Percentiles rank a stretch among this genome's conserved stretches.
phyloP scores from a whole-genome alignment of 2,797 vertebrate genomes.

The Amniataba percoides region DNA sequence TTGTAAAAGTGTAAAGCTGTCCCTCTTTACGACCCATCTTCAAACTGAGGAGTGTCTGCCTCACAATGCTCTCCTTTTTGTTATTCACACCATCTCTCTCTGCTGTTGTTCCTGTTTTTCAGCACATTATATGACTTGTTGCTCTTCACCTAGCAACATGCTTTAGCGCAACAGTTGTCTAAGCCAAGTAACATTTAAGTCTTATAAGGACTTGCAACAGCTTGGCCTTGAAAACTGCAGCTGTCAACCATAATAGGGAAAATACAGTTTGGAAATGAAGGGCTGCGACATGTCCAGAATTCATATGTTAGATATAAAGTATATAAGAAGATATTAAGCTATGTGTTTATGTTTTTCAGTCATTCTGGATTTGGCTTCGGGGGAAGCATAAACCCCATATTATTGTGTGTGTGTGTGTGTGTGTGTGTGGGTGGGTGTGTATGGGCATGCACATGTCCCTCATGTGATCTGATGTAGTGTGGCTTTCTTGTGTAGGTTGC shows the following conservation, averaged over 20 bases:
- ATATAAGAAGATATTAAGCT: background rate
- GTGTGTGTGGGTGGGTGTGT: constrained; percentile 51
- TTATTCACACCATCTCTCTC: constrained; percentile 27
- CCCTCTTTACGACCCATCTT: constrained; percentile 64
- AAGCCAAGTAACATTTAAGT: constrained; percentile 15
- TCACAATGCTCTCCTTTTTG: constrained; percentile 41
- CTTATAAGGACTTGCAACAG: constrained; percentile 13
- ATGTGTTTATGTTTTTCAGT: constrained; percentile 42
- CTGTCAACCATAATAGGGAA: background rate
- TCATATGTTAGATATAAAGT: background rate
- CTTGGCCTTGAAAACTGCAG: constrained; percentile 22
- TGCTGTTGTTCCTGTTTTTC: constrained; percentile 28
- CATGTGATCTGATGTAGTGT: constrained; percentile 80
- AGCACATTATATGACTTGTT: constrained; percentile 27
- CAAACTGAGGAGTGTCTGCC: constrained; percentile 44
- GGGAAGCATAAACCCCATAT: constrained; percentile 56
- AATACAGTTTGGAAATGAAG: constrained; percentile 9
- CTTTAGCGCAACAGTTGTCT: constrained; percentile 17
- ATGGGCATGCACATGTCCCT: constrained; percentile 68
- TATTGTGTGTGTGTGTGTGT: constrained; percentile 54
- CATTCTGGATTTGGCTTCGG: constrained; percentile 42
- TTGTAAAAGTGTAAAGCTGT: constrained; percentile 66
- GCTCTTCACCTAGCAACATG: constrained; percentile 60
- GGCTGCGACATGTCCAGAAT: constrained; percentile 4
- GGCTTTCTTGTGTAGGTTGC: constrained; percentile 84